Conservation (phyloP, 2,113 vertebrate species). For the Eptesicus fuscus region DNA sequence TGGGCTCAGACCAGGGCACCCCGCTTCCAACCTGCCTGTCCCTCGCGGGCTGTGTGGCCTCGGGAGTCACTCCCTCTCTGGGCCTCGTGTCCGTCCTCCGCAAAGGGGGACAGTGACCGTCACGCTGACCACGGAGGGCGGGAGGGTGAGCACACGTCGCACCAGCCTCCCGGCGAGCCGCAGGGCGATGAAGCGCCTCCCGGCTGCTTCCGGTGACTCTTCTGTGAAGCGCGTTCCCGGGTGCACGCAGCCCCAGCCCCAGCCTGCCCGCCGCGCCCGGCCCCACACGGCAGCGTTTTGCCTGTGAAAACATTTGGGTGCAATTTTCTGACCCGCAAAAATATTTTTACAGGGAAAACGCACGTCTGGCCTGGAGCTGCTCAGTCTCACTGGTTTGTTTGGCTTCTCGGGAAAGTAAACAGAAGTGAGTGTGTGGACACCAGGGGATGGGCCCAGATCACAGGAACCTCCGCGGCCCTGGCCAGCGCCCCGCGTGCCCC, state of each 20-base stretch:
- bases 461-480: background rate
- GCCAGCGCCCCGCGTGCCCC: accelerated
- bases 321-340: constrained; percentile 57
- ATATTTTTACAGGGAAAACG: constrained; percentile 62
- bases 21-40: background rate
- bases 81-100: background rate
- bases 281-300: background rate
- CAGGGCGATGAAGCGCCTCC: too few species aligned
- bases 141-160: too few species aligned
- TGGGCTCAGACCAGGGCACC: too few species aligned
- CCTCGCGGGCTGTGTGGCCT: background rate
- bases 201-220: too few species aligned
- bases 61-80: background rate
- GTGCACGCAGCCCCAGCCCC: accelerated
- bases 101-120: background rate
- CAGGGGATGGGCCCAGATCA: background rate
- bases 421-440: constrained; percentile 20
- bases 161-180: accelerated
- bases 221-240: accelerated
- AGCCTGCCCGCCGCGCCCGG: background rate
- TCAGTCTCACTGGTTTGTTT: background rate
- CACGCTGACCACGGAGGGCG: background rate
- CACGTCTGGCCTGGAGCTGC: background rate
- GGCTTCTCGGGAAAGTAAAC: constrained; percentile 57
- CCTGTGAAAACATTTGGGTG: constrained; percentile 62